These are phyloP conservation scores for Nasonia vitripennis DNA, from an alignment of 1,140 invertebrate species.

Conservation along the genomic window DNA sequence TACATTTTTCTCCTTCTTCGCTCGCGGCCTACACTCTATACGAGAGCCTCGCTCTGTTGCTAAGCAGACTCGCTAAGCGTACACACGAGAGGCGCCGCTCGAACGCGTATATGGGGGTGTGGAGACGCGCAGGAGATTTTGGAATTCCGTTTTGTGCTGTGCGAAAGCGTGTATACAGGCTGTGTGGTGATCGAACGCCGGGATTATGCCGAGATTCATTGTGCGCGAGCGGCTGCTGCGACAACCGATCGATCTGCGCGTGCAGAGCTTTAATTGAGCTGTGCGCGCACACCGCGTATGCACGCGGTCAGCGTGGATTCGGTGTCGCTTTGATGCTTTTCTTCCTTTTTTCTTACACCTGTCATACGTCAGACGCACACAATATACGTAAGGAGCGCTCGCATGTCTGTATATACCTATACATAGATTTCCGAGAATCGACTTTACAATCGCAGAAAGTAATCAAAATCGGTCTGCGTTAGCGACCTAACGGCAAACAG, in stretches of 20 bases:
- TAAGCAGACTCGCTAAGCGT: not conserved
- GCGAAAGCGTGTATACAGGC: not conserved
- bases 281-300: too few relatives aligned
- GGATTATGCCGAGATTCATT: not conserved
- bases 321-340: too few relatives aligned
- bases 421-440: too few relatives aligned
- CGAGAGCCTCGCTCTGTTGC: not conserved
- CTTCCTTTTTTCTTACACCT: too few relatives aligned
- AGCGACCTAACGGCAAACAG: too few relatives aligned
- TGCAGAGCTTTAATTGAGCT: too few relatives aligned
- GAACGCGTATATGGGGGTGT: not conserved
- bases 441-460: too few relatives aligned
- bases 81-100: slow-evolving; percentile 1
- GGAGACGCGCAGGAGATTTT: not conserved
- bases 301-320: too few relatives aligned
- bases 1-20: not conserved
- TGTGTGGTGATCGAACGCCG: not conserved
- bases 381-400: too few relatives aligned
- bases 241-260: not conserved
- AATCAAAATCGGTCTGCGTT: too few relatives aligned
- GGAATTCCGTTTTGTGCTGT: not conserved
- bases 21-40: not conserved
- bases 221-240: not conserved
- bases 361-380: too few relatives aligned
- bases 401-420: too few relatives aligned